A percentile compares a stretch with the other conserved stretches of the same genome.
Conservation (phyloP, 2,888 invertebrate genomes). For the Leptinotarsa peninsularis region DNA sequence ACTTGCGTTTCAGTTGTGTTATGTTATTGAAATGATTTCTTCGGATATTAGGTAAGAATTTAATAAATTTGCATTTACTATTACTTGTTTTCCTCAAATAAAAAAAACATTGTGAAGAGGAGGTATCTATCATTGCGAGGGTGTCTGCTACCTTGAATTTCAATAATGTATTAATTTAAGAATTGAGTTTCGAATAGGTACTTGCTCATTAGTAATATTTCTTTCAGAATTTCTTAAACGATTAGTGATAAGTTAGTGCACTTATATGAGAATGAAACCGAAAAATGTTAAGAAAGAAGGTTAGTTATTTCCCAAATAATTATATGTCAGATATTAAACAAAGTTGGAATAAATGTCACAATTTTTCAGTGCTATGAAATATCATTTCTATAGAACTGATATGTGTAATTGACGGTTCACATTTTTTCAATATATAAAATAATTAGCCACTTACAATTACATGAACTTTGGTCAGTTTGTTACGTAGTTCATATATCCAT, state of each 20-base stretch:
- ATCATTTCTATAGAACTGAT: background rate
- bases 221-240: background rate
- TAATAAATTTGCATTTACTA: background rate
- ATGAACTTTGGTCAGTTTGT: slow-evolving; percentile 2
- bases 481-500: background rate
- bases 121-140: slow-evolving; percentile 36
- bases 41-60: slow-evolving; percentile 14
- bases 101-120: slow-evolving; percentile 35
- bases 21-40: background rate
- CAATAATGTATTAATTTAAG: slow-evolving; percentile 33
- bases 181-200: slow-evolving; percentile 9
- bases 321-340: too few relatives aligned
- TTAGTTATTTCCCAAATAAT: background rate
- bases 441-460: background rate
- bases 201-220: background rate
- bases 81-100: slow-evolving; percentile 9
- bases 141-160: slow-evolving; percentile 42
- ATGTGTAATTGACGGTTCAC: background rate
- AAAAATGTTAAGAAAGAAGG: background rate
- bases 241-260: background rate
- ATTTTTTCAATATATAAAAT: background rate
- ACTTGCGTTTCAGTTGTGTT: slow-evolving; percentile 2
- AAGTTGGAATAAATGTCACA: too few relatives aligned
- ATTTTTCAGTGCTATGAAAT: too few relatives aligned
- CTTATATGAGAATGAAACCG: background rate